Evolutionary conservation across 2,113 vertebrate species (phyloP), one percentile per base, ranked within the genome.

Genomic region (Etheostoma cragini): DNA sequence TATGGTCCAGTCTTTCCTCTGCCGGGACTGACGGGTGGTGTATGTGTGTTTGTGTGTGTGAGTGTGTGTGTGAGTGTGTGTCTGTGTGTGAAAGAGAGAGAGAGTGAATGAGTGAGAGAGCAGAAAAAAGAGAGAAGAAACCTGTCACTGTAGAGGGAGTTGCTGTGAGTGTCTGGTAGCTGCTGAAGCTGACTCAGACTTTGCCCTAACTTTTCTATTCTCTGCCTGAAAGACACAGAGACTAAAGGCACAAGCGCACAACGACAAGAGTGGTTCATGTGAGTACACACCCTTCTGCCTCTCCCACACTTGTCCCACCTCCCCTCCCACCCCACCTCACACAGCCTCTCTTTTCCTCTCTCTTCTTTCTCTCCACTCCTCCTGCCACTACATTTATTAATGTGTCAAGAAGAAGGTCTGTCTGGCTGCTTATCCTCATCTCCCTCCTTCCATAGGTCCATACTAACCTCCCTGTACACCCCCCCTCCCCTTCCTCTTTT

Each of bases 161-260:
- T 71, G 73, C 74, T 83, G 61, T 74, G 63, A 66, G 76, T 89
- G 85, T 90, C 83, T 89, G 75, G 65, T 78, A 80, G 89, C 88
- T 91, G 76, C 76, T 86, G 76, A 58, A 91, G 87, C 81, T 61
- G 74, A 87, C 58, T 84, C 72, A 90, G 92, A 95, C 91, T 94
- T 93, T 93, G 88, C 38, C 74, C 65, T 70, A 94, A 95, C 94
- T 95, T 95, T 95, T 93, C 86, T 76, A 71, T 90, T 80, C 92
- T 89, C 84, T 89, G 88, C 68, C 77, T 14, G 45, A 90, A 81
- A 88, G 74, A 78, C 61, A 69, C 73, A 88, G 84, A 74, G 76
- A 58, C 86, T 78, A 78, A 75, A 87, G 88, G 81, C 88, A 89
- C 76, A 78, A 69, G 82, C 22, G 16, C 71, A 81, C 72, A 78